These are phyloP conservation scores for Lonchura striata DNA, from an alignment of 2,113 vertebrate species.

Conservation along the genomic window DNA sequence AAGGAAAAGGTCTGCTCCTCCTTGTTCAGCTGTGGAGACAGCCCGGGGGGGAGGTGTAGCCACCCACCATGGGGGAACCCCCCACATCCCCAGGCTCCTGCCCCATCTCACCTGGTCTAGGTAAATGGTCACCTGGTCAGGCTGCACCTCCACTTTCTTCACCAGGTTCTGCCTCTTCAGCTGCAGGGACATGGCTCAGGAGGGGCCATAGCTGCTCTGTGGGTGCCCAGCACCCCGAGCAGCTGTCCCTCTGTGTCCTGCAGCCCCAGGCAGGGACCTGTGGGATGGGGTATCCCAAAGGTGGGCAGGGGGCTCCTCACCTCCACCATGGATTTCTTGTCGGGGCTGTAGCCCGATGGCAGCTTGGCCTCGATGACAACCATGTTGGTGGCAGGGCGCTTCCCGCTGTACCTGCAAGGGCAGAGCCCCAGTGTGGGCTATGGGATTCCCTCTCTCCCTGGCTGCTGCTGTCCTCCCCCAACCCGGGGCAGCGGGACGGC, in stretches of 20 bases:
- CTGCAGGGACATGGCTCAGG: background rate
- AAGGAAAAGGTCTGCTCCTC: background rate
- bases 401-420: conserved; percentile 66
- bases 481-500: fast-evolving
- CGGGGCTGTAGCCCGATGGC: conserved; percentile 74
- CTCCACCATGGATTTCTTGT: conserved; percentile 49
- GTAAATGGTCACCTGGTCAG: conserved; percentile 31
- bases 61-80: fast-evolving
- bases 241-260: background rate
- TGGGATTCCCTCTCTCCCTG: background rate
- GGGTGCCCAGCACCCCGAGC: background rate
- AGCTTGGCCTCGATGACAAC: conserved; percentile 79
- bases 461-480: background rate
- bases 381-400: conserved; percentile 79
- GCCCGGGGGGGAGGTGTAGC: background rate
- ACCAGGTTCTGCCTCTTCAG: conserved; percentile 1
- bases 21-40: background rate
- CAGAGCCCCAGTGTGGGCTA: background rate
- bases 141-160: conserved; percentile 52
- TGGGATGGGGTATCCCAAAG: background rate
- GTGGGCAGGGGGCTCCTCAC: background rate
- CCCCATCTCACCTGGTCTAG: conserved; percentile 44
- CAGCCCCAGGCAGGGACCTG: background rate
- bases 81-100: fast-evolving
- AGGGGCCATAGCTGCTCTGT: background rate